Base-by-base conservation (phyloP, 2,888 invertebrate genomes). In the Xiphydria camelus region DNA sequence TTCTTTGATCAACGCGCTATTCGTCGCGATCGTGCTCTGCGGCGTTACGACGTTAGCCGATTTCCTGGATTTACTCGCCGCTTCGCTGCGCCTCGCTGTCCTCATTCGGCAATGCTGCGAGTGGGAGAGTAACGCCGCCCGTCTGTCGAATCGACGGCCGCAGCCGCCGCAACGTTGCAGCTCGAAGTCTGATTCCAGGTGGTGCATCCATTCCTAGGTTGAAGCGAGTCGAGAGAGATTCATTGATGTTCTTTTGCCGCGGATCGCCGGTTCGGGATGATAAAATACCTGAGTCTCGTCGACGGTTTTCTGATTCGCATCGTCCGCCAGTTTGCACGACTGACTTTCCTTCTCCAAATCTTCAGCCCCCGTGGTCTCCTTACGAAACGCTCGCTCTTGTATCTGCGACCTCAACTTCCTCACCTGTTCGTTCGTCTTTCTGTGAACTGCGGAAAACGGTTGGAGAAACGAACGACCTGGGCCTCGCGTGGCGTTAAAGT, bases 121-220 rank as follows among this genome's bases (percentile, higher is more conserved):
- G 76, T 89, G 89, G 14, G 88, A 84, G 4, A 83, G 82, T 3
- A 89, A 76, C 2, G 88, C 88, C 7, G 87, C 88, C 53, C 84
- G 83, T 0, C 87, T 80, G 66, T 88, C 88, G 65, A 89, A 89
- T 45, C 82, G 79, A 55, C 86, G 84, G 0, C 85, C 86, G 69
- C 89, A 89, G 1, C 83, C 84, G 14, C 83, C 83, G 65, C 86
- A 84, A 67, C 80, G 83, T 66, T 57, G 86, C 76, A 83, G 65
- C 54, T 82, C 82, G 7, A 80, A 78, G 58, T 83, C 83, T 5
- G 79, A 78, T 62, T 87, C 86, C 58, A 86, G 78, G 68, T 84
- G 84, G 51, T 83, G 82, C 77, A 84, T 79, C 83, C 84, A 84
- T 52, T 81, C 79, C 79, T 83, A 31, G n/a, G n/a, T n/a, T n/a